Evolutionary conservation across 2,888 invertebrate genomes (phyloP), one percentile per base, ranked within the genome.

Genomic region (Agrotis clavis): DNA sequence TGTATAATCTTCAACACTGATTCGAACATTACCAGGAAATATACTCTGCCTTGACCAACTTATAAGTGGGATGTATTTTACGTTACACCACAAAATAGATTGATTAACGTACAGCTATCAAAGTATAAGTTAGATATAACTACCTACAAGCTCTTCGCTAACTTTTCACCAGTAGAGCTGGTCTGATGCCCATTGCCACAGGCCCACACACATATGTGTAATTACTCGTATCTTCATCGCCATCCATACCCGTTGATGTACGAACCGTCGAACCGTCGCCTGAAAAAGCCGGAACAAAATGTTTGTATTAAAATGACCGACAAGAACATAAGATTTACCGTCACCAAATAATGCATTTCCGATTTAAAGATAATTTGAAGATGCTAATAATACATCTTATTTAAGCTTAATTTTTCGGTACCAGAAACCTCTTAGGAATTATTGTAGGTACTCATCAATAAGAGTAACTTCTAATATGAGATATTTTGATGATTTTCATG

Each of bases 211-310:
- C n/a, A n/a, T n/a, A n/a, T n/a, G n/a, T n/a, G n/a, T n/a, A n/a
- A n/a, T n/a, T n/a, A n/a, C n/a, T n/a, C n/a, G n/a, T n/a, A 5
- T 47, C 18, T 71, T 51, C 47, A 5, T 21, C 45, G 35, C n/a
- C 19, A 11, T 50, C 78, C 25, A 57, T 35, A n/a, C 11, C 21
- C n/a, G 25, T 18, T 14, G 25, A 5, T 50, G 19, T 70, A 78
- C n/a, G n/a, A n/a, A n/a, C n/a, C n/a, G n/a, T n/a, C n/a, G n/a
- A n/a, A n/a, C n/a, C n/a, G n/a, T n/a, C n/a, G n/a, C 50, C 71
- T 78, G 71, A 71, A 45, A 35, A 71, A 79, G 72, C 19, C 14
- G 0, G 7, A 21, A 47, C 18, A n/a, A 68, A 30, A 54, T 18
- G 25, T 30, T 9, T n/a, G n/a, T n/a, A n/a, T 18, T 18, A 18